Conservation (phyloP, 2,888 invertebrate species). For the Ophion costatus region DNA sequence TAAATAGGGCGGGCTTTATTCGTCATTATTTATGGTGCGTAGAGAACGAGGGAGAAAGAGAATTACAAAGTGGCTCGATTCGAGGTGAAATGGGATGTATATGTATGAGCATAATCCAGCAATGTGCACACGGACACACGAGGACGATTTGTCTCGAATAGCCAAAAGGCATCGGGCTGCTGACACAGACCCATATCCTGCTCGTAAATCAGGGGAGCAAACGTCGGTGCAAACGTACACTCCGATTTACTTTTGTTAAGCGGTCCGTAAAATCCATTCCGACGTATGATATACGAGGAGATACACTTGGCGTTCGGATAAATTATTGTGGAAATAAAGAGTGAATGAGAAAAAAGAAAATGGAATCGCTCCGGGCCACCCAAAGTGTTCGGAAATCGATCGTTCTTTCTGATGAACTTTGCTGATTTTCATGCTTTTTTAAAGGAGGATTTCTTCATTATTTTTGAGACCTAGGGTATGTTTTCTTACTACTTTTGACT, state of each 20-base stretch:
- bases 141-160: slow-evolving; percentile 9
- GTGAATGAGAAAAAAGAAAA: neutral
- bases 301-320: slow-evolving; percentile 12
- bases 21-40: too few species aligned
- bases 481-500: too few species aligned
- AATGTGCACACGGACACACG: neutral
- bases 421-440: too few species aligned
- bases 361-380: neutral
- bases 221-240: slow-evolving; percentile 33
- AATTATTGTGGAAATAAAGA: neutral
- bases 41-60: too few species aligned
- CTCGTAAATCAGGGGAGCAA: slow-evolving; percentile 43
- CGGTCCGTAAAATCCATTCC: slow-evolving; percentile 24
- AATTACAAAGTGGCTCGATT: too few species aligned
- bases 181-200: neutral
- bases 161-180: slow-evolving; percentile 23
- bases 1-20: too few species aligned
- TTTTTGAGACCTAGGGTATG: too few species aligned
- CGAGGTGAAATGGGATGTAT: too few species aligned
- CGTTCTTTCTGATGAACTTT: too few species aligned
- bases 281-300: slow-evolving; percentile 17
- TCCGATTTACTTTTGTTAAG: slow-evolving; percentile 44
- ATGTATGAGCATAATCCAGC: neutral
- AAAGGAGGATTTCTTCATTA: too few species aligned
- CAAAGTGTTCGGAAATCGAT: slow-evolving; percentile 1